These are phyloP conservation scores for Palloptera scutellata DNA, from an alignment of 2,888 invertebrate species.

Conservation along the genomic window DNA sequence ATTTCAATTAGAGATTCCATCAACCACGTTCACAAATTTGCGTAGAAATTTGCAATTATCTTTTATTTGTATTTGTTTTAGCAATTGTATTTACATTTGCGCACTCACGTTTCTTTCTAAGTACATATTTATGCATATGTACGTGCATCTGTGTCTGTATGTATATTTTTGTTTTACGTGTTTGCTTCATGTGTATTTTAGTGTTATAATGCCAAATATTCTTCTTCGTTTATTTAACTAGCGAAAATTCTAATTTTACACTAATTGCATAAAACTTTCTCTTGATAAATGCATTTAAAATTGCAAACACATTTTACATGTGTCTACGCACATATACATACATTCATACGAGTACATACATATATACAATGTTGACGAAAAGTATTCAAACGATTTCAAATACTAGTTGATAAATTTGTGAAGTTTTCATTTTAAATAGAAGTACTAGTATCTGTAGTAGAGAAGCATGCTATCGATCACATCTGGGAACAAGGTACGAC, in stretches of 20 bases:
- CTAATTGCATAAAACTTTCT: neutral
- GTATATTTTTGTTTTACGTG: slow-evolving; percentile 4
- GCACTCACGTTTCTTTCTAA: too few relatives aligned
- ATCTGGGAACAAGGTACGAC: too few relatives aligned
- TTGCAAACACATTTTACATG: too few relatives aligned
- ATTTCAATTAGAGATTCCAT: neutral
- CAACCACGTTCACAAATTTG: neutral
- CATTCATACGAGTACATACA: too few relatives aligned
- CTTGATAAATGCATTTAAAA: neutral
- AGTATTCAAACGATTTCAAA: too few relatives aligned
- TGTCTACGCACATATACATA: too few relatives aligned
- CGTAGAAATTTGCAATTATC: neutral
- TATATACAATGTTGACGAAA: too few relatives aligned
- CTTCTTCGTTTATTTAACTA: too few relatives aligned
- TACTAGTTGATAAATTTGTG: too few relatives aligned
- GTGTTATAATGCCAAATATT: neutral
- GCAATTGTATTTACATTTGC: slow-evolving; percentile 21
- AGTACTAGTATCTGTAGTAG: too few relatives aligned
- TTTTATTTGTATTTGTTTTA: neutral
- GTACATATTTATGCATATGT: slow-evolving; percentile 15
- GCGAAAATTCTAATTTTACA: neutral
- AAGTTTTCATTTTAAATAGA: too few relatives aligned
- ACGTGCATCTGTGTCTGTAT: slow-evolving; percentile 7
- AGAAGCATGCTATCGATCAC: too few relatives aligned
- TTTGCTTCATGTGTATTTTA: neutral